A percentile compares a stretch with the other conserved stretches of the same genome.
phyloP scores from a whole-genome alignment of 2,888 invertebrate genomes.

The Danaus chrysippus region DNA sequence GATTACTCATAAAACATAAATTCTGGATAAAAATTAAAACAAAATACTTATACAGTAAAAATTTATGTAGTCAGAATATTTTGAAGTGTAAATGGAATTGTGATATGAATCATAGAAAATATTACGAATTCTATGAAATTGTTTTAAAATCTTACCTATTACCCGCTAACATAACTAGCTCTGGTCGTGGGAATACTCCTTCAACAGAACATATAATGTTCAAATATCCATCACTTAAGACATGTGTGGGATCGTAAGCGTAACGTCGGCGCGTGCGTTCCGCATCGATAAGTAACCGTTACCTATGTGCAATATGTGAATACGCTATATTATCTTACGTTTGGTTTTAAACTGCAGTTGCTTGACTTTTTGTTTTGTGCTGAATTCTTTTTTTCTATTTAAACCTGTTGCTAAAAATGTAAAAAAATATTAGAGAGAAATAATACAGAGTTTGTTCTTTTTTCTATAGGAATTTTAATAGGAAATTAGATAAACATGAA shows the following conservation, averaged over 20 bases:
- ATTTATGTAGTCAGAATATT: no score
- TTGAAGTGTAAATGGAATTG: background rate
- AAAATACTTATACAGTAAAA: no score
- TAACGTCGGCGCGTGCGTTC: slow-evolving; percentile 55
- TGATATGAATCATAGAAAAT: background rate
- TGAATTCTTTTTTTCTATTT: no score
- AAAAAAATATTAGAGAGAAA: no score
- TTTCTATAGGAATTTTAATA: no score
- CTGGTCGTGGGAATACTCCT: slow-evolving; percentile 77
- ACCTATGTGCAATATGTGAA: slow-evolving; percentile 36
- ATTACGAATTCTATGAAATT: background rate
- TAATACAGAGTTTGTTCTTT: no score
- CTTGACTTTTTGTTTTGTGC: background rate
- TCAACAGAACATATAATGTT: slow-evolving; percentile 76
- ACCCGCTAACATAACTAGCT: slow-evolving; percentile 65
- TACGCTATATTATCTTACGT: slow-evolving; percentile 20
- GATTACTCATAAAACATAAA: no score
- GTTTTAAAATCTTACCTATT: slow-evolving; percentile 54
- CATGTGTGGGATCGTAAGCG: slow-evolving; percentile 51
- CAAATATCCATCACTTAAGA: slow-evolving; percentile 63
- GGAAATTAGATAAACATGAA: no score
- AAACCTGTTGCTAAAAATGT: no score
- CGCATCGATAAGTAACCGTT: slow-evolving; percentile 42
- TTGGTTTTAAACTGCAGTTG: slow-evolving; percentile 15
- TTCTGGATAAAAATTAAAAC: no score